Conservation (phyloP, 92 coral and sea anemone species). For the Palythoa heliodiscus region DNA sequence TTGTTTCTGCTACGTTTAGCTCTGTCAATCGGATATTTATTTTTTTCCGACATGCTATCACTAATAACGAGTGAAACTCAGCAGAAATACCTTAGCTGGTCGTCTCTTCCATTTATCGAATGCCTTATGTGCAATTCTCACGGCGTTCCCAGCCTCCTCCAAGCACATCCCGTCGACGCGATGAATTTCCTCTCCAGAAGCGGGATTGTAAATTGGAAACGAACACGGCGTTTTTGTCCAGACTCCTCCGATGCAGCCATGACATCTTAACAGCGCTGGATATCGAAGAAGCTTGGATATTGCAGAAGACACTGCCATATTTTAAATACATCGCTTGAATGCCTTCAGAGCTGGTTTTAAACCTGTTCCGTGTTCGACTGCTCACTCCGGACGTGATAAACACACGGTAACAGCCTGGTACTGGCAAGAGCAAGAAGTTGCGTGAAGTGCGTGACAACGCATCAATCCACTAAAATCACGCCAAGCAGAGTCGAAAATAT, state of each 20-base stretch:
- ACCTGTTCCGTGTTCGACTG: no score
- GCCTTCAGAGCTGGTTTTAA: no score
- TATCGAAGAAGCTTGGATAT: conserved; percentile 27
- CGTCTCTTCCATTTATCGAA: conserved; percentile 32
- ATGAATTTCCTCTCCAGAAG: conserved; percentile 25
- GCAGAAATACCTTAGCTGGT: conserved; percentile 15
- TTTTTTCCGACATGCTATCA: neutral
- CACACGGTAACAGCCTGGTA: no score
- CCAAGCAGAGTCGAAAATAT: no score
- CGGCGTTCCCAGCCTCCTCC: conserved; percentile 10
- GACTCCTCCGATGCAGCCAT: conserved; percentile 29
- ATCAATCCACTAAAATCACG: no score
- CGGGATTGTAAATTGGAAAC: conserved; percentile 28
- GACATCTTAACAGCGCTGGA: conserved; percentile 24
- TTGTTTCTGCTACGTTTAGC: no score
- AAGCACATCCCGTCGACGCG: neutral
- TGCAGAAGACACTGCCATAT: neutral
- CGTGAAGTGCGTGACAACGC: no score
- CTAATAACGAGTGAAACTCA: neutral
- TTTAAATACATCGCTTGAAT: no score
- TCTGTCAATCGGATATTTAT: no score
- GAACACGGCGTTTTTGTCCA: conserved; percentile 19
- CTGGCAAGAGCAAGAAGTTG: no score
- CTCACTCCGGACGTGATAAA: no score
- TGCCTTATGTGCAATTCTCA: conserved; percentile 6